A percentile compares a stretch with the other conserved stretches of the same genome.
Evolutionary conservation across 2,113 vertebrate genomes (phyloP).

Genomic region (Aix galericulata): DNA sequence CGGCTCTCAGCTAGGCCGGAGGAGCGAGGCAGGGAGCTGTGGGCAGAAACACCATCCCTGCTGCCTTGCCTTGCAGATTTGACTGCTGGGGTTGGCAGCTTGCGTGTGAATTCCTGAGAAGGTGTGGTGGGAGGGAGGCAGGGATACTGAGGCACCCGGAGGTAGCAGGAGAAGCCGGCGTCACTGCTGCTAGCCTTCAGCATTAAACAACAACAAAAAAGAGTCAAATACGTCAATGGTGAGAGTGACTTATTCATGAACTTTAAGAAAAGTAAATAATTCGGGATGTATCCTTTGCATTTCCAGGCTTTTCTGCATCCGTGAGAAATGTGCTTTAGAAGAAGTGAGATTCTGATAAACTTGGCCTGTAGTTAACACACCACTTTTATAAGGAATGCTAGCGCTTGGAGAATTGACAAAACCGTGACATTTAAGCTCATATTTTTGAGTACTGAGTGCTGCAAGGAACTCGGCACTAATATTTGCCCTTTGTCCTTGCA

Average conservation of each 20-base stretch:
- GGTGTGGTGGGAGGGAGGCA: neutral
- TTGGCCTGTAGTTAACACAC: neutral
- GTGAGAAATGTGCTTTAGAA: neutral
- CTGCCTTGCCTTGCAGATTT: neutral
- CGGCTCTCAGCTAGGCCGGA: neutral
- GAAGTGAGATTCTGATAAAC: neutral
- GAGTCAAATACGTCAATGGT: neutral
- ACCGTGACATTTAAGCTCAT: neutral
- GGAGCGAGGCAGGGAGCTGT: neutral
- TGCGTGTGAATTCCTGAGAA: conserved; percentile 13
- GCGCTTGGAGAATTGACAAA: neutral
- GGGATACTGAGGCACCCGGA: neutral
- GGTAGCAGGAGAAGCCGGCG: fast-evolving
- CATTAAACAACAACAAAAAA: neutral
- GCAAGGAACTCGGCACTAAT: neutral
- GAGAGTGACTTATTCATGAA: conserved; percentile 11
- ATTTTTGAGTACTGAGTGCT: neutral
- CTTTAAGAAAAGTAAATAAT: neutral
- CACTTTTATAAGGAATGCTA: neutral
- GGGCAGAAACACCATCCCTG: neutral
- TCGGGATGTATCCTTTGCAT: neutral
- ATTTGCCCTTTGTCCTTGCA: neutral
- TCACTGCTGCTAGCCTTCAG: neutral
- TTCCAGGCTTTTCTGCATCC: neutral
- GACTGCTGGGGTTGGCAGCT: neutral